Conservation (phyloP, 2,113 vertebrate species). For the Hemicordylus capensis region DNA sequence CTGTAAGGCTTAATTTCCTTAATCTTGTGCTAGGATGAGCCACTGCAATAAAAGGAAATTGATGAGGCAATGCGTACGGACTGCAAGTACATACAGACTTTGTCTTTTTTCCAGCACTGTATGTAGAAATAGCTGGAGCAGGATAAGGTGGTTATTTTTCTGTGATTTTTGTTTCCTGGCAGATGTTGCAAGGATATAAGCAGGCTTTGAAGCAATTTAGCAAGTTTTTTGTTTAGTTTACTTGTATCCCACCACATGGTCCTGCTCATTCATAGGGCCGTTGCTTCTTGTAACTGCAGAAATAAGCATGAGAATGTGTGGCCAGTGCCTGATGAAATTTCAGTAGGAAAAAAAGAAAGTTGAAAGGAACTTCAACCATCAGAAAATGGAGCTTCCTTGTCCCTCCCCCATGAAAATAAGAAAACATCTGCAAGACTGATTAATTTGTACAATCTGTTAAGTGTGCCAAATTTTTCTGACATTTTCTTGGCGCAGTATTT, state of each 20-base stretch:
- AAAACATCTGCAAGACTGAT: too few species aligned
- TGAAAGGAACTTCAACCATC: too few species aligned
- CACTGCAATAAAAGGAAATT: not conserved
- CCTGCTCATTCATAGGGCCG: too few species aligned
- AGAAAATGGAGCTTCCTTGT: too few species aligned
- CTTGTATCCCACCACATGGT: not conserved
- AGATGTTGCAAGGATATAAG: not conserved
- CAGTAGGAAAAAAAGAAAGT: too few species aligned
- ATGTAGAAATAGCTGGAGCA: not conserved
- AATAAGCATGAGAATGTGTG: too few species aligned
- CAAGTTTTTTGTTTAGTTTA: not conserved
- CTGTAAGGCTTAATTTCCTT: not conserved
- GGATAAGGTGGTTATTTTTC: conserved; percentile 7
- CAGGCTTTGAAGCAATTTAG: not conserved
- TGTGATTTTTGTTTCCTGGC: not conserved
- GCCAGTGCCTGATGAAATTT: too few species aligned
- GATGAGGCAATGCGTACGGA: not conserved
- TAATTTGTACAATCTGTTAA: too few species aligned
- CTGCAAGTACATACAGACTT: not conserved
- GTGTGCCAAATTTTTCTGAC: too few species aligned
- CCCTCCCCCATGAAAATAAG: too few species aligned
- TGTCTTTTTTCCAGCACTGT: conserved; percentile 7
- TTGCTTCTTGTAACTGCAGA: too few species aligned
- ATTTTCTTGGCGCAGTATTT: too few species aligned
- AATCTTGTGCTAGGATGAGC: not conserved